Evolutionary conservation across 2,797 vertebrate species (phyloP), one percentile per base, ranked within the genome.

Genomic region (Hydrophis major): DNA sequence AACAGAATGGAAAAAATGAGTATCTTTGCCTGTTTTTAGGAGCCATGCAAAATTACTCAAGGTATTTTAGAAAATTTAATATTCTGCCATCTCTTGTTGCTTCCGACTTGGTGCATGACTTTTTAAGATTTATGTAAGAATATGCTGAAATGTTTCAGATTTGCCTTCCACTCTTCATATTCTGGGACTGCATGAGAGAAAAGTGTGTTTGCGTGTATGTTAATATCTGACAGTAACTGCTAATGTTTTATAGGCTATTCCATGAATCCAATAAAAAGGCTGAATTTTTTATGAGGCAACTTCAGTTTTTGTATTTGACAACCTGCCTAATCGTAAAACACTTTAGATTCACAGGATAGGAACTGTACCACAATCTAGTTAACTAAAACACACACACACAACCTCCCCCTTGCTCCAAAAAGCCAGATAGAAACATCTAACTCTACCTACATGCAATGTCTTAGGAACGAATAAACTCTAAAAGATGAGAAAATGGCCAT

Each of bases 111-210:
- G 87, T 96, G 95, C 96, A 97, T 97, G 97, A 97, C 96, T 97
- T 96, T 57, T 97, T 96, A 97, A 96, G 97, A 98, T 97, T 98
- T 98, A 97, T 98, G 97, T 97, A 97, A 97, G 97, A 96, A 95
- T 96, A 97, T 97, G 97, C 97, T 97, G 96, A 92, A 96, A 96
- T 61, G 55, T 94, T 95, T 96, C 96, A 14, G 96, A 95, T 95
- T 87, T 63, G 42, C 5, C 13, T 27, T 32, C 50, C 20, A 1
- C 69, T 16, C 11, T n/a, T n/a, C 42, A 28, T 14, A 32, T 59
- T 78, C 27, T 28, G 69, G 27, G 53, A 56, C 53, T 20, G 89
- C 20, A 2, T 1, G 3, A 25, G 50, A 25, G 74, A n/a, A 32
- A 14, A 8, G 94, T 92, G 95, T 91, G 95, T 86, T 92, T 69